Percentiles rank a stretch among this genome's conserved stretches.
These are phyloP conservation scores for Chironomus tepperi DNA, from an alignment of 1,140 invertebrate species.

Conservation along the genomic window DNA sequence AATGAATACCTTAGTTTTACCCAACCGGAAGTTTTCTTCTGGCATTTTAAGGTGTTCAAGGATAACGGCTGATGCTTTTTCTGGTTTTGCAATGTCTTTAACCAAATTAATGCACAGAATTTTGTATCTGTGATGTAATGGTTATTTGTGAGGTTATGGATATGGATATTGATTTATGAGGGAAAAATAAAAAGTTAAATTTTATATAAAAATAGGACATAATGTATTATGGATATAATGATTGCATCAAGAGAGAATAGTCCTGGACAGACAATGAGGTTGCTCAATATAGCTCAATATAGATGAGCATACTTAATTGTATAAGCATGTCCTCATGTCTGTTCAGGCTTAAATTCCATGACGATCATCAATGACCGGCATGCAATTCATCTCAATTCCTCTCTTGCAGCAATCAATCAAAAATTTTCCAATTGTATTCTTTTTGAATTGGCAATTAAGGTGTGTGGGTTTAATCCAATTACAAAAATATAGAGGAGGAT, in stretches of 20 bases:
- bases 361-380: no score
- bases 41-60: constrained; percentile 78
- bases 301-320: no score
- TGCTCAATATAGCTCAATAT: no score
- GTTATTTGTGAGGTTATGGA: neutral
- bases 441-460: neutral
- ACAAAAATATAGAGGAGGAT: neutral
- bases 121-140: constrained; percentile 74
- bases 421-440: no score
- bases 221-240: neutral
- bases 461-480: neutral
- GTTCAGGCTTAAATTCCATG: no score
- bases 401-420: no score
- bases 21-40: constrained; percentile 86
- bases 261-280: no score
- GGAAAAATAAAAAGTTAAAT: neutral
- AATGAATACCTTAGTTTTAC: constrained; percentile 85
- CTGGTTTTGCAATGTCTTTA: constrained; percentile 42
- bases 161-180: neutral
- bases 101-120: constrained; percentile 63
- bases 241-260: neutral
- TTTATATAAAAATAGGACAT: constrained; percentile 16
- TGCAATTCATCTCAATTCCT: no score
- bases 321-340: no score
- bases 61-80: constrained; percentile 83